Evolutionary conservation across 2,888 invertebrate species (phyloP), one percentile per base, ranked within the genome.

Genomic region (Hyles lineata): DNA sequence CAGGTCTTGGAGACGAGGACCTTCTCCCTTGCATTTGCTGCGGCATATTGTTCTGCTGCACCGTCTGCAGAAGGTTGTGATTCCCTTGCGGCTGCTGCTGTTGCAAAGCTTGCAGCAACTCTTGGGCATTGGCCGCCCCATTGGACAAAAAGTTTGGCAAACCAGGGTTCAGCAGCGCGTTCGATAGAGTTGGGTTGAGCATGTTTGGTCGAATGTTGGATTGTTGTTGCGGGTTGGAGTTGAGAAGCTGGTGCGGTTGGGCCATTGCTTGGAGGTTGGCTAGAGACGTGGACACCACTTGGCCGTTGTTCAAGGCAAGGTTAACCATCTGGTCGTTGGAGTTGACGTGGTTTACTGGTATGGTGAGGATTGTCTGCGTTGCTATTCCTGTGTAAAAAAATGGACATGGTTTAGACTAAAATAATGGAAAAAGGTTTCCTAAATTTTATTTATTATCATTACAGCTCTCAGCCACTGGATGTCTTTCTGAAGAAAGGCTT

Each of bases 281-380:
- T 75, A 98, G 91, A 11, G 98, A 97, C 35, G 98, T 98, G 52
- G 97, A 97, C 29, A 98, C 97, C 62, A 98, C 97, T 93, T 98
- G 98, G 50, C 98, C 98, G 89, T 97, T 98, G 90, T 97, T 97
- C 77, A 98, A 95, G 7, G 97, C 97, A 83, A 98, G 92, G 88
- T 98, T 97, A 43, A 97, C 97, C 96, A 97, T 97, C 83, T 96
- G 96, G 81, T 96, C 96, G 87, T 95, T 96, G 70, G 96, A 96
- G 93, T 97, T 97, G 79, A 98, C 97, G 93, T 98, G 97, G 92
- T 97, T 98, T 75, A 99, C 98, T 73, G 99, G 99, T 88, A 99
- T 99, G 79, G 99, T 98, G 83, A 99, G 95, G 87, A 99, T 98
- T 85, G 99, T 99, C 95, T 99, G 99, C 71, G 98, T 98, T 72